Evolutionary conservation across 1,140 invertebrate species (phyloP), one percentile per base, ranked within the genome.

Genomic region (Augochlora pura): DNA sequence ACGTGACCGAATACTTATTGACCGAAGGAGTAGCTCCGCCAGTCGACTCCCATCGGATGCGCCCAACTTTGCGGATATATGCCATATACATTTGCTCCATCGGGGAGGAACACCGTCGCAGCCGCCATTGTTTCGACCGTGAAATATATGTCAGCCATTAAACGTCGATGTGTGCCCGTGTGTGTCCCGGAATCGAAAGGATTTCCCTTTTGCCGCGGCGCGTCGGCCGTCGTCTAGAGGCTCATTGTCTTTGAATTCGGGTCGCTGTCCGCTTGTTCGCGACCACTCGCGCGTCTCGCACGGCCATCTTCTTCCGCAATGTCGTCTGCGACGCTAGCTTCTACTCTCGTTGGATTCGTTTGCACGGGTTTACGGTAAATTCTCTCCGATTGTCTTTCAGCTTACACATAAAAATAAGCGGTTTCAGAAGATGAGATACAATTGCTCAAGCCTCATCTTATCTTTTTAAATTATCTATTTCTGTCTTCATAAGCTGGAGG

Each of bases 181-280:
- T 52, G 70, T 23, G 52, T 71, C 54, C 25, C 46, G 38, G 60
- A 68, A 68, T 84, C 79, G 74, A 74, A 82, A 84, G 79, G 79
- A 80, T 77, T 74, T 67, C 70, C 71, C 79, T 67, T 78, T 63
- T 79, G 78, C 77, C 78, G 71, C 74, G 32, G 39, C 65, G 74
- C 74, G 32, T 42, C 65, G 74, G 49, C 23, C 59, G 32, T 14
- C 75, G 57, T 83, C 62, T 69, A 62, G 69, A 54, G 38, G 38
- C 79, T 63, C 81, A 80, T 86, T 84, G 86, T 84, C 69, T 72
- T 72, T 25, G 77, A 86, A 87, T 84, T 77, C 81, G 82, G 78
- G 84, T 79, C 80, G 62, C 46, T 27, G 62, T 71, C 16, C 42
- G 52, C 60, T 7, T 32, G 39, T 62, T 21, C 59, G 10, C 54